phyloP scores from a whole-genome alignment of 2,888 invertebrate species.

The Caenorhabditis angaria region DNA sequence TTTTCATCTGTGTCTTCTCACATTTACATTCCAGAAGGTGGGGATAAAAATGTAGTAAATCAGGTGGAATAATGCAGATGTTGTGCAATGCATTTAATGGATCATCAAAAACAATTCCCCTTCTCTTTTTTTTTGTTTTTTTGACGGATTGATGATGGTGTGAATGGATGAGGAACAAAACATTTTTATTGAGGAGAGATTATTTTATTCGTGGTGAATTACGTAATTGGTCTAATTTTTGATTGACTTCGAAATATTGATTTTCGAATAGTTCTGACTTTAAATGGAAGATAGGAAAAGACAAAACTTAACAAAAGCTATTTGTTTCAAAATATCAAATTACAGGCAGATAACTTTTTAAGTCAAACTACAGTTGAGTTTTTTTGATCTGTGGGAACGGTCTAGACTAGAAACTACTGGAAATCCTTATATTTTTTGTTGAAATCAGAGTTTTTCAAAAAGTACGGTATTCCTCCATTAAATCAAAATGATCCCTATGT shows the following conservation, averaged over 20 bases:
- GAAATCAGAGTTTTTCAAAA: too few species aligned
- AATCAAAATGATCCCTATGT: too few species aligned
- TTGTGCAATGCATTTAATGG: constrained; percentile 36
- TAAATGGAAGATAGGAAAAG: background rate
- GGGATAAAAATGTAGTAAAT: constrained; percentile 7
- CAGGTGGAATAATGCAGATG: constrained; percentile 15
- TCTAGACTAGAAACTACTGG: too few species aligned
- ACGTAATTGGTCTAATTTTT: background rate
- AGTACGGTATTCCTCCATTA: too few species aligned
- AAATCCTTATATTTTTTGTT: too few species aligned
- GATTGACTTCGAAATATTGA: background rate
- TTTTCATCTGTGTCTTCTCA: background rate
- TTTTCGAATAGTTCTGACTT: background rate
- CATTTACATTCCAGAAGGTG: background rate
- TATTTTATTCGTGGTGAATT: background rate
- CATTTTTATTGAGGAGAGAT: background rate
- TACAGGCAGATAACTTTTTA: too few species aligned
- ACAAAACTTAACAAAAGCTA: background rate
- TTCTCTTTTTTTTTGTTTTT: too few species aligned
- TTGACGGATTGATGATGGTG: constrained; percentile 33
- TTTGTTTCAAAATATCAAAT: too few species aligned
- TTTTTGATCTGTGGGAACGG: too few species aligned
- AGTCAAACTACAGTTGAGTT: too few species aligned
- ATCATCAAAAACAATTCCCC: too few species aligned
- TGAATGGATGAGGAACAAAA: constrained; percentile 3